phyloP scores from a whole-genome alignment of 2,113 vertebrate species.

The Hemiscyllium ocellatum region DNA sequence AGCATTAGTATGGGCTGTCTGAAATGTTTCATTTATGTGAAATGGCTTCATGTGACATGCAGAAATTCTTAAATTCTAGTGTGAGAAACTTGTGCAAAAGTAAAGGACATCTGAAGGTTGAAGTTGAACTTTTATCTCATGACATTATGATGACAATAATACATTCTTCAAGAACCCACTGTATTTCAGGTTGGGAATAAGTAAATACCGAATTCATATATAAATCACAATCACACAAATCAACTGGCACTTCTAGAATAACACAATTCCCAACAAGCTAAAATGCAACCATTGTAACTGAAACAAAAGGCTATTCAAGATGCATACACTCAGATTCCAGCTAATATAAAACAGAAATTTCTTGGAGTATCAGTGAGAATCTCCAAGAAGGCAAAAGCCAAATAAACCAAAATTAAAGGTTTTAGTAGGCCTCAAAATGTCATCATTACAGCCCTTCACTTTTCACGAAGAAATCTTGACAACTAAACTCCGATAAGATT shows the following conservation, averaged over 20 bases:
- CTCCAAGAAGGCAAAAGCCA: not conserved
- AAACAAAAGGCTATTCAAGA: not conserved
- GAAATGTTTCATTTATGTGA: too few relatives aligned
- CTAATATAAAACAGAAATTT: not conserved
- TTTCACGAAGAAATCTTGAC: not conserved
- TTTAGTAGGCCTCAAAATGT: not conserved
- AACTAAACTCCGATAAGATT: not conserved
- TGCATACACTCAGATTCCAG: not conserved
- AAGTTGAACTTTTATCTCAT: not conserved
- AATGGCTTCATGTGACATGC: not conserved
- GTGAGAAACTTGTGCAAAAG: not conserved
- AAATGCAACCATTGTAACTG: not conserved
- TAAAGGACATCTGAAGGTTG: not conserved
- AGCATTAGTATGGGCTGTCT: not conserved
- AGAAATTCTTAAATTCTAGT: not conserved
- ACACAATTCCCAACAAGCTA: not conserved
- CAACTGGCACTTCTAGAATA: not conserved
- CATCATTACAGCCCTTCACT: not conserved
- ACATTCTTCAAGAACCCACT: not conserved
- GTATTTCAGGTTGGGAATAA: not conserved
- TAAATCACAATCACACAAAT: not conserved
- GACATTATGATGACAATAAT: not conserved
- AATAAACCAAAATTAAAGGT: not conserved
- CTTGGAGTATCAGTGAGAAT: not conserved
- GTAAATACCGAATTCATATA: not conserved